Percentiles rank a stretch among this genome's conserved stretches.
Conservation (phyloP, 2,797 vertebrate genomes). For the Sebastes minor region DNA sequence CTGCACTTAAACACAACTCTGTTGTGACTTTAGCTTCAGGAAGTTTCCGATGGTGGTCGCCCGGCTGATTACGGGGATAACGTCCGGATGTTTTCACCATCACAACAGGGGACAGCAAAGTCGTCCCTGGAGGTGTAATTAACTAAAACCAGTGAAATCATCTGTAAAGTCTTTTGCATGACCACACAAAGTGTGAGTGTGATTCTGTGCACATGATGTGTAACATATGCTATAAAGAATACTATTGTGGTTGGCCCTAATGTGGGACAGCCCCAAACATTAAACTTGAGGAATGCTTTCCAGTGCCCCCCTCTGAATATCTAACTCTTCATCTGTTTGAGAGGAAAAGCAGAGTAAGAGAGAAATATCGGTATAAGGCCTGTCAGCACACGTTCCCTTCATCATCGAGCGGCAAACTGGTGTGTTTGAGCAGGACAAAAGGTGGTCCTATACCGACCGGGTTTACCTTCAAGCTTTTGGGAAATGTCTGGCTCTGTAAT, state of each 20-base stretch:
- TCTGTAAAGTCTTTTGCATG: background rate
- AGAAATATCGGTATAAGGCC: constrained; percentile 14
- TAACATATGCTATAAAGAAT: constrained; percentile 23
- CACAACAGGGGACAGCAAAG: constrained; percentile 25
- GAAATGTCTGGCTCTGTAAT: constrained; percentile 69
- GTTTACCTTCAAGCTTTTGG: constrained; percentile 57
- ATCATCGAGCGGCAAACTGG: constrained; percentile 10
- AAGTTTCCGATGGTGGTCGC: constrained; percentile 37
- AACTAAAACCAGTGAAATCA: constrained; percentile 5
- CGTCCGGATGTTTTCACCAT: constrained; percentile 38
- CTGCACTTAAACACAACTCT: constrained; percentile 16
- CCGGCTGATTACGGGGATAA: constrained; percentile 45
- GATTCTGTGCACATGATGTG: constrained; percentile 19
- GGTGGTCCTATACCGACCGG: constrained; percentile 8
- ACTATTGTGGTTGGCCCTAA: constrained; percentile 57
- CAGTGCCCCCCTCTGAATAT: constrained; percentile 34
- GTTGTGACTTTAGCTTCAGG: constrained; percentile 24
- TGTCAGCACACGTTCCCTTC: constrained; percentile 51
- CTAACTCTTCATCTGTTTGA: constrained; percentile 39
- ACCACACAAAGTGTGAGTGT: constrained; percentile 8
- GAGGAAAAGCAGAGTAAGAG: constrained; percentile 24
- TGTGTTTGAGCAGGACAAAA: constrained; percentile 40
- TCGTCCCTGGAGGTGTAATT: constrained; percentile 24
- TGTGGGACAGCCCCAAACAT: constrained; percentile 35
- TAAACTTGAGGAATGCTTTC: constrained; percentile 63